phyloP scores from a whole-genome alignment of 35 echinoderm and acorn worm genomes.

The Anneissia japonica region DNA sequence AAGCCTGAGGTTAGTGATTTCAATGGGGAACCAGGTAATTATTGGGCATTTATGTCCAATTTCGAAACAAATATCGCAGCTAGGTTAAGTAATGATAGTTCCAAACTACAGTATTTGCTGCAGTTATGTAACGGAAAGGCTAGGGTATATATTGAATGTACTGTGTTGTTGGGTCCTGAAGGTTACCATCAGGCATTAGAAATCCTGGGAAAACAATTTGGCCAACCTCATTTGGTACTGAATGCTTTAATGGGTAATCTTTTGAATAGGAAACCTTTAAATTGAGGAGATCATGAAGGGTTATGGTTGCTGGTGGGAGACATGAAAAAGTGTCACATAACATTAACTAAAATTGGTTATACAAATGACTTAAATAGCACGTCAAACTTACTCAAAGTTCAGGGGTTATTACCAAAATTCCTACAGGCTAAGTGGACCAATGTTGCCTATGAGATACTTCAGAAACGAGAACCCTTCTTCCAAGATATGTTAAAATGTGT shows the following conservation, averaged over 20 bases:
- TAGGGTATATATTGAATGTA: conserved; percentile 4
- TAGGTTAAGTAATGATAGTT: conserved; percentile 6
- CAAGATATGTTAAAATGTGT: conserved; percentile 4
- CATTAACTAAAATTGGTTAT: conserved; percentile 13
- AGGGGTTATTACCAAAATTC: not conserved
- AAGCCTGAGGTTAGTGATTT: conserved; percentile 23
- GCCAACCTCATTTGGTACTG: conserved; percentile 32
- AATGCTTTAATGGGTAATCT: conserved; percentile 20
- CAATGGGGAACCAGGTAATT: conserved; percentile 15
- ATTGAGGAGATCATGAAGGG: conserved; percentile 10
- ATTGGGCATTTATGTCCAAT: conserved; percentile 37
- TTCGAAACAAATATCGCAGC: conserved; percentile 33
- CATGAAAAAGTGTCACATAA: conserved; percentile 28
- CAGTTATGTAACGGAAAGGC: conserved; percentile 12
- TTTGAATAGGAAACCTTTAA: too few species aligned
- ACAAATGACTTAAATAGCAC: conserved; percentile 20
- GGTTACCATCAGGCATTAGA: conserved; percentile 20
- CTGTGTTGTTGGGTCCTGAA: conserved; percentile 8
- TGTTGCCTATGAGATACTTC: not conserved
- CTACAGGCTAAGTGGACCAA: conserved; percentile 5
- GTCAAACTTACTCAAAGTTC: conserved; percentile 7
- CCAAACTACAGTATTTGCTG: conserved; percentile 8
- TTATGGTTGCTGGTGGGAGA: conserved; percentile 11
- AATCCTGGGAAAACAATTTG: conserved; percentile 18
- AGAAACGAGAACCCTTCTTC: not conserved